Percentiles rank a stretch among this genome's conserved stretches.
Conservation (phyloP, 2,888 invertebrate genomes). For the Tetragonula carbonaria region DNA sequence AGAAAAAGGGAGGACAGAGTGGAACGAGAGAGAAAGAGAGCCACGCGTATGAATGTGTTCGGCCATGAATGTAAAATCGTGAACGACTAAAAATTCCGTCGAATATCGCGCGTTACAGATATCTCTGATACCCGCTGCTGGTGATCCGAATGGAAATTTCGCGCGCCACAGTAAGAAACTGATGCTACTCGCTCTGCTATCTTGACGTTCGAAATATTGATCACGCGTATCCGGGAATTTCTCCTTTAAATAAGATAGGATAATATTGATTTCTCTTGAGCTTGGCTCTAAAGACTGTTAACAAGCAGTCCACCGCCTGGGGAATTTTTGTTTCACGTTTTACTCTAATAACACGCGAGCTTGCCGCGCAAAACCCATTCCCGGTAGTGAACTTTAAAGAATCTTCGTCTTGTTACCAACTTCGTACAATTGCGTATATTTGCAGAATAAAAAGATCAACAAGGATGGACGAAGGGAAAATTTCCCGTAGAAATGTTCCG, state of each 20-base stretch:
- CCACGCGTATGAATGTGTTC: neutral
- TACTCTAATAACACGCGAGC: conserved; percentile 34
- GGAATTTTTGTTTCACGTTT: conserved; percentile 43
- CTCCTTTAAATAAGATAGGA: neutral
- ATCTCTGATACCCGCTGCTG: conserved; percentile 43
- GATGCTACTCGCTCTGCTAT: neutral
- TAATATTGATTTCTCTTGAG: neutral
- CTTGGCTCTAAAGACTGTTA: conserved; percentile 25
- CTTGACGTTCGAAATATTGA: neutral
- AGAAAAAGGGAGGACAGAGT: neutral
- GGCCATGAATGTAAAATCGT: conserved; percentile 25
- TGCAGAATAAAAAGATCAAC: conserved; percentile 42
- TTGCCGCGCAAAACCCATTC: conserved; percentile 34
- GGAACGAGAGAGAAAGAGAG: conserved; percentile 2
- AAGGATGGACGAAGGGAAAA: conserved; percentile 10
- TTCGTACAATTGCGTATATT: conserved; percentile 31
- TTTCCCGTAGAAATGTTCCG: conserved; percentile 16
- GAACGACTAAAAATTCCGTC: conserved; percentile 48
- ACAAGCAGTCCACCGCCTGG: conserved; percentile 27
- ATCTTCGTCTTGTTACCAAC: conserved; percentile 52
- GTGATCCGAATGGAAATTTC: conserved; percentile 33
- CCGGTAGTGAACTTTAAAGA: conserved; percentile 52
- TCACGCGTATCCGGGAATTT: neutral
- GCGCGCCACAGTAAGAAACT: neutral
- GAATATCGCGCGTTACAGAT: conserved; percentile 54